Evolutionary conservation across 2,888 invertebrate genomes (phyloP).

Genomic region (Chalcosyrphus nemorum): DNA sequence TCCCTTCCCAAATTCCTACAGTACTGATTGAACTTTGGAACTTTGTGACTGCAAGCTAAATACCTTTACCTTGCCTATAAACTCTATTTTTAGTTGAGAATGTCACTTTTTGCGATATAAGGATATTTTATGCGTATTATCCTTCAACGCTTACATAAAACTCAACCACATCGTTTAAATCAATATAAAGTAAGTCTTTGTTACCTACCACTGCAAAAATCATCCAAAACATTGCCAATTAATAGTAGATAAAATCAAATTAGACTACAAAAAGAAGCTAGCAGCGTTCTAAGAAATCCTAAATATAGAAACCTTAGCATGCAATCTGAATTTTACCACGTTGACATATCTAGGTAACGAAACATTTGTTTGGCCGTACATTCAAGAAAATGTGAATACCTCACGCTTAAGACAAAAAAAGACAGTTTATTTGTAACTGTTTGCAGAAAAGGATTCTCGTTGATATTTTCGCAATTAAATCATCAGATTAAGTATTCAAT

Average conservation of each 20-base stretch:
- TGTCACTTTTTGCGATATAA: background rate
- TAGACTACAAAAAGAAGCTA: slow-evolving; percentile 13
- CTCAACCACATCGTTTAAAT: slow-evolving; percentile 24
- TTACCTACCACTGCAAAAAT: slow-evolving; percentile 21
- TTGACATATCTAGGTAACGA: slow-evolving; percentile 58
- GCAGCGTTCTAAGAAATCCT: slow-evolving; percentile 8
- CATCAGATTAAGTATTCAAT: slow-evolving; percentile 29
- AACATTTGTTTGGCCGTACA: slow-evolving; percentile 48
- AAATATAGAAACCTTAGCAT: slow-evolving; percentile 62
- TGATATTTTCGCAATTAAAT: slow-evolving; percentile 31
- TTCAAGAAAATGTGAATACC: background rate
- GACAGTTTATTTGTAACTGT: slow-evolving; percentile 44
- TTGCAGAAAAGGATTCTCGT: slow-evolving; percentile 12
- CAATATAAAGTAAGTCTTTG: slow-evolving; percentile 25
- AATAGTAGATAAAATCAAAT: slow-evolving; percentile 57
- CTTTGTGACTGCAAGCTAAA: too few species aligned
- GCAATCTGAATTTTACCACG: slow-evolving; percentile 25
- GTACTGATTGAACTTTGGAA: too few species aligned
- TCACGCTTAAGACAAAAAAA: background rate
- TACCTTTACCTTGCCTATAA: background rate
- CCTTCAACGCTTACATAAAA: background rate
- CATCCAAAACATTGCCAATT: slow-evolving; percentile 41
- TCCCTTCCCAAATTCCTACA: too few species aligned
- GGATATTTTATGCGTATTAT: too few species aligned
- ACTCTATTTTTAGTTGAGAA: background rate